These are phyloP conservation scores for Zygogramma bicolorata DNA, from an alignment of 2,888 invertebrate species.

Conservation along the genomic window DNA sequence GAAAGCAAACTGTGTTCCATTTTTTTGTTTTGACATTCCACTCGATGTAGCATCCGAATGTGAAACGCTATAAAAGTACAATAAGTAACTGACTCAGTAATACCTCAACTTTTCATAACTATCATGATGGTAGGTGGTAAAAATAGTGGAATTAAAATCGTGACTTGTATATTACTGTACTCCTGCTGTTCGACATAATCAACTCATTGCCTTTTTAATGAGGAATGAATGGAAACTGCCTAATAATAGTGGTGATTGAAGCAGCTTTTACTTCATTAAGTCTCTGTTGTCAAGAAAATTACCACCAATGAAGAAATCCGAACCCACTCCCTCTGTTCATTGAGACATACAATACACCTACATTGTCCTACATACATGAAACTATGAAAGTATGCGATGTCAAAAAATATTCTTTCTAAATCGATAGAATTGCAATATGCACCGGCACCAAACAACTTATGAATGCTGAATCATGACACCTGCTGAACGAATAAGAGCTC, in stretches of 20 bases:
- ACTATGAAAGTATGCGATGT: too few relatives aligned
- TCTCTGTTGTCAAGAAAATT: neutral
- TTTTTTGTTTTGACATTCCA: too few relatives aligned
- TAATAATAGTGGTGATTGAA: slow-evolving; percentile 33
- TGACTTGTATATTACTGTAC: slow-evolving; percentile 39
- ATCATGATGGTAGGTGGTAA: slow-evolving; percentile 2
- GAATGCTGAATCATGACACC: too few relatives aligned
- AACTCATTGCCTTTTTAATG: slow-evolving; percentile 18
- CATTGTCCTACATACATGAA: too few relatives aligned
- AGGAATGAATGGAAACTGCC: slow-evolving; percentile 23
- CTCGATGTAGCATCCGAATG: too few relatives aligned
- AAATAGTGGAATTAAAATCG: slow-evolving; percentile 28
- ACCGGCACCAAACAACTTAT: too few relatives aligned
- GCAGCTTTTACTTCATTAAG: slow-evolving; percentile 13
- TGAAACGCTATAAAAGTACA: neutral
- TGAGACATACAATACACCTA: too few relatives aligned
- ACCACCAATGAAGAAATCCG: slow-evolving; percentile 4
- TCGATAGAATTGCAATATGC: too few relatives aligned
- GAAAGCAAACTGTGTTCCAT: too few relatives aligned
- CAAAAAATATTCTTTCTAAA: too few relatives aligned
- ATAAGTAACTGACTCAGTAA: neutral
- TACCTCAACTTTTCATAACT: slow-evolving; percentile 8
- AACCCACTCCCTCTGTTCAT: too few relatives aligned
- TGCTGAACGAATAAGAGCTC: too few relatives aligned
- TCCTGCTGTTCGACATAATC: slow-evolving; percentile 38